Conservation (phyloP, 2,888 invertebrate genomes). For the Trachelus troglodyta region DNA sequence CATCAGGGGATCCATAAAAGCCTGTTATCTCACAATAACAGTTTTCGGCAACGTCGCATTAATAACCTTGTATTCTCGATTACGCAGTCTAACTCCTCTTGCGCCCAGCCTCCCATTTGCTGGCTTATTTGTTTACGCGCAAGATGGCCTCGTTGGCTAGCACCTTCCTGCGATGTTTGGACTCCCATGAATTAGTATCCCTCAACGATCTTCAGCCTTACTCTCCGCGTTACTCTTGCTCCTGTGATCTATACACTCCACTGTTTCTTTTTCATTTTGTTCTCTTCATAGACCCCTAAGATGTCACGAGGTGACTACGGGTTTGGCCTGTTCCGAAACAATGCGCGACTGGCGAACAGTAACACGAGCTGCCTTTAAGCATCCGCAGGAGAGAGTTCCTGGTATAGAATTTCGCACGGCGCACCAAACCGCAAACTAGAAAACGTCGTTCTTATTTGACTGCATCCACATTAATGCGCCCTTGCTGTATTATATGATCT, state of each 20-base stretch:
- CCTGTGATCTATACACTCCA: background rate
- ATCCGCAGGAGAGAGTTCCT: constrained; percentile 7
- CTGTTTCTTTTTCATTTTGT: background rate
- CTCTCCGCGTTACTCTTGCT: background rate
- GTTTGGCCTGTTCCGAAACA: background rate
- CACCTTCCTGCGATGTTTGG: background rate
- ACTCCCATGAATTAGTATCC: background rate
- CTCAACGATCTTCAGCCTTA: background rate
- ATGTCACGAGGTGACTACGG: background rate
- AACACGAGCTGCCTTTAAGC: constrained; percentile 4
- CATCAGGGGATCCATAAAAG: background rate
- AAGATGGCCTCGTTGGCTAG: background rate
- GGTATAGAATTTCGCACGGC: constrained; percentile 22
- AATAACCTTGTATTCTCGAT: background rate
- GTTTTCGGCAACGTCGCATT: background rate
- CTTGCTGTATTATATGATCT: background rate
- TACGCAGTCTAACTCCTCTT: background rate
- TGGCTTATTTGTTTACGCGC: background rate
- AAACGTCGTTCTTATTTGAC: constrained; percentile 6
- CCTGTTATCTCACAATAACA: background rate
- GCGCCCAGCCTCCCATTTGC: background rate
- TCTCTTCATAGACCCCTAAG: background rate
- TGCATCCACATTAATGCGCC: background rate
- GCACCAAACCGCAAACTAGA: constrained; percentile 20
- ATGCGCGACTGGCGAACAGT: background rate